phyloP scores from a whole-genome alignment of 2,797 vertebrate species.

The Zalophus californianus region DNA sequence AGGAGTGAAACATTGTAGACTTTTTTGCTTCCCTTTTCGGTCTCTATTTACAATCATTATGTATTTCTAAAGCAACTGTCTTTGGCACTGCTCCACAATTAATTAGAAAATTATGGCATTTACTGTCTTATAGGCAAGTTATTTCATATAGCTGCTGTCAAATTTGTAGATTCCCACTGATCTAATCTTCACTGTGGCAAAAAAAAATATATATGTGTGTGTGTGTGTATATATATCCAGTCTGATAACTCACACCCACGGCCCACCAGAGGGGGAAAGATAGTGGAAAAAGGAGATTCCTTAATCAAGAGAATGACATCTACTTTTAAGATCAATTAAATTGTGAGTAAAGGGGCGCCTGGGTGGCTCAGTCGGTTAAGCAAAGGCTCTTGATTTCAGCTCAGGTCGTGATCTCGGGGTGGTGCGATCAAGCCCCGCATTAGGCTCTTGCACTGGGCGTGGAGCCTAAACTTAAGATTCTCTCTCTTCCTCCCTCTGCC shows the following conservation, averaged over 20 bases:
- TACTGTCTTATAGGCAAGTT: constrained; percentile 49
- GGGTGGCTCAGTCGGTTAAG: not conserved
- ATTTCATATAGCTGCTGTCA: constrained; percentile 49
- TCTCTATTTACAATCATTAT: constrained; percentile 29
- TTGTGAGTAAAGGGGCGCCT: not conserved
- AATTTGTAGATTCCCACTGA: constrained; percentile 46
- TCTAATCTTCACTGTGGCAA: constrained; percentile 55
- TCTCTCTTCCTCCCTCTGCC: not conserved
- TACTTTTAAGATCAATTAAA: constrained; percentile 29
- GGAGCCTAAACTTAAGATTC: not conserved
- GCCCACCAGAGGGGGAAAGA: not conserved
- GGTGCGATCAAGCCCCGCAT: not conserved
- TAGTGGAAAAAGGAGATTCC: not conserved
- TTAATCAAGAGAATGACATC: not conserved
- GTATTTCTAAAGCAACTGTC: constrained; percentile 64
- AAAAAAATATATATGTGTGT: not conserved
- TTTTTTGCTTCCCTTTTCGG: not conserved
- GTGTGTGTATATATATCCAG: not conserved
- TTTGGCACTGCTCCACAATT: constrained; percentile 64
- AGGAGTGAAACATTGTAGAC: not conserved
- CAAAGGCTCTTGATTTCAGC: not conserved
- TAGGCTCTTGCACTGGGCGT: not conserved
- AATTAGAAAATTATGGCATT: constrained; percentile 68
- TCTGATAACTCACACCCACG: not conserved
- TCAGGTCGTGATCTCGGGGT: not conserved